phyloP scores from a whole-genome alignment of 2,113 vertebrate genomes.

The Cyprinodon brontotheroides region DNA sequence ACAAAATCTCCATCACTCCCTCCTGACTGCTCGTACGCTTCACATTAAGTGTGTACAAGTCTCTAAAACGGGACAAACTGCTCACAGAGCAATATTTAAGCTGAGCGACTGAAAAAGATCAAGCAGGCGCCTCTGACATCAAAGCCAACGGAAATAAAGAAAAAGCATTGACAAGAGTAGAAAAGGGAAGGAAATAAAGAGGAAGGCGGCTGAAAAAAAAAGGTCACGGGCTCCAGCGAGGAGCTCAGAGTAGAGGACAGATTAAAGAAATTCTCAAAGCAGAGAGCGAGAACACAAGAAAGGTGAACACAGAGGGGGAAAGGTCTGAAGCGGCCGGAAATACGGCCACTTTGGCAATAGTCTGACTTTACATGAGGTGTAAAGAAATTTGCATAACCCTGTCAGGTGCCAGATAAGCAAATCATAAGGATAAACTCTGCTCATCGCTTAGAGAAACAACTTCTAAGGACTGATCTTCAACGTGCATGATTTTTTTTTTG shows the following conservation, averaged over 20 bases:
- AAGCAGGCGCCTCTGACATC: constrained; percentile 23
- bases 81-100: not conserved
- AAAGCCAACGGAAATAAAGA: constrained; percentile 6
- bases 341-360: constrained; percentile 1
- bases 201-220: constrained; percentile 23
- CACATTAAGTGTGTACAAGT: not conserved
- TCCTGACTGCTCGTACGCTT: constrained; percentile 9
- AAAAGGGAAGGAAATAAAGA: constrained; percentile 11
- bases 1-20: constrained; percentile 44
- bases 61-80: constrained; percentile 19
- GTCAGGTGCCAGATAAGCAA: not conserved
- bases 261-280: constrained; percentile 15
- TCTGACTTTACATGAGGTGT: not conserved
- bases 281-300: constrained; percentile 3
- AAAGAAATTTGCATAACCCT: not conserved
- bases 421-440: not conserved
- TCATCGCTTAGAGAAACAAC: no score
- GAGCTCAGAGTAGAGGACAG: constrained; percentile 22
- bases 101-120: not conserved
- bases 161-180: constrained; percentile 13
- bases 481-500: not conserved
- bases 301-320: not conserved
- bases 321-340: not conserved
- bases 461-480: not conserved
- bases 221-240: constrained; percentile 27